These are phyloP conservation scores for Ammodytes dubius DNA, from an alignment of 2,113 vertebrate species.

Conservation along the genomic window DNA sequence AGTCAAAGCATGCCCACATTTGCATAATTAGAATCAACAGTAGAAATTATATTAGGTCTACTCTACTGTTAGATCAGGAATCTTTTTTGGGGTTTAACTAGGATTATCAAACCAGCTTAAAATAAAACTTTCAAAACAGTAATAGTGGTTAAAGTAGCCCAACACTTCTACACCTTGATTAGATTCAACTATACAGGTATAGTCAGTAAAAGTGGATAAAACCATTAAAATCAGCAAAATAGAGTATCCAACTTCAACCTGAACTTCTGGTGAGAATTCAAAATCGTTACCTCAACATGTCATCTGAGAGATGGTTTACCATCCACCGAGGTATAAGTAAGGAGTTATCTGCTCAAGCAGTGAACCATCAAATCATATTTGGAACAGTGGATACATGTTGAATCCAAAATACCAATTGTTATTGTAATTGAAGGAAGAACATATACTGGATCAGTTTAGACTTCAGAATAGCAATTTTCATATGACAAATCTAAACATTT, in stretches of 20 bases:
- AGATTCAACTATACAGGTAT: not conserved
- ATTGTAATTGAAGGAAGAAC: too few species aligned
- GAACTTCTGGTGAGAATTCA: too few species aligned
- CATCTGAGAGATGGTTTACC: not conserved
- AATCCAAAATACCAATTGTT: too few species aligned
- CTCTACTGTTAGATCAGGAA: too few species aligned
- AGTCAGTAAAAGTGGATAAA: not conserved
- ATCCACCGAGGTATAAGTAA: too few species aligned
- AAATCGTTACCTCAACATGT: too few species aligned
- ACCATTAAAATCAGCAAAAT: too few species aligned
- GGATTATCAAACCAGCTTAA: slow-evolving; percentile 28
- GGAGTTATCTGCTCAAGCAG: not conserved
- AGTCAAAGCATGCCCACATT: slow-evolving; percentile 72
- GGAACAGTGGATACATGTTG: not conserved
- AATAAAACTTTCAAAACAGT: slow-evolving; percentile 14
- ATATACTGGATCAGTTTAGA: too few species aligned
- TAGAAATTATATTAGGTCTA: slow-evolving; percentile 74
- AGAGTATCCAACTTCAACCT: too few species aligned
- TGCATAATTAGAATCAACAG: slow-evolving; percentile 71
- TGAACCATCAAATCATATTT: not conserved
- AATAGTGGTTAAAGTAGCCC: slow-evolving; percentile 23
- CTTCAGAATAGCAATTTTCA: too few species aligned
- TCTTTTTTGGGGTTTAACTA: slow-evolving; percentile 50
- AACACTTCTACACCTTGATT: not conserved
- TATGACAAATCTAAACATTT: too few species aligned